Conservation (phyloP, 2,113 vertebrate genomes). For the Amblyopsis rosae region DNA sequence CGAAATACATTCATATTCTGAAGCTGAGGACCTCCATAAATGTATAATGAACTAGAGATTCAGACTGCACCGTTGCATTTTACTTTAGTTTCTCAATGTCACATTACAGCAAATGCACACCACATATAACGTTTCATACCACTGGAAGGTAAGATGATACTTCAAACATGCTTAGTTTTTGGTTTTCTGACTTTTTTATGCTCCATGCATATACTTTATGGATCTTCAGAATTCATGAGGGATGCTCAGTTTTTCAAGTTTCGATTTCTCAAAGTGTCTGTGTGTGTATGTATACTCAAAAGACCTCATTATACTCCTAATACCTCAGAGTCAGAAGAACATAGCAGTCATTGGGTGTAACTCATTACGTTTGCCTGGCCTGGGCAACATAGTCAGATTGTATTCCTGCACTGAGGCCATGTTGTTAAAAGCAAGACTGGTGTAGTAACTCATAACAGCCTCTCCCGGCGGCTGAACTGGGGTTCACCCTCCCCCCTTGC, state of each 20-base stretch:
- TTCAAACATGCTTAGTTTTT: not conserved
- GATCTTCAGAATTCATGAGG: constrained; percentile 22
- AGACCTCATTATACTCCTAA: constrained; percentile 38
- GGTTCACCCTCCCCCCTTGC: constrained; percentile 51
- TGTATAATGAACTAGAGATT: constrained; percentile 8
- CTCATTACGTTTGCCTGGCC: constrained; percentile 46
- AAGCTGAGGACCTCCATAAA: constrained; percentile 25
- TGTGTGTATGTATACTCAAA: not conserved
- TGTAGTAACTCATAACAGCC: constrained; percentile 62
- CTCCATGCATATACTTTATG: constrained; percentile 28
- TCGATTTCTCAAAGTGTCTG: not conserved
- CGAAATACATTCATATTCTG: constrained; percentile 27
- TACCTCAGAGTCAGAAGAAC: constrained; percentile 55
- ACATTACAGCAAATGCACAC: not conserved
- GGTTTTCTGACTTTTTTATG: not conserved
- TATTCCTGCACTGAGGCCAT: constrained; percentile 31
- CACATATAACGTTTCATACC: not conserved
- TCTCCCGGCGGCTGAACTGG: constrained; percentile 71
- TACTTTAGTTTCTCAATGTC: constrained; percentile 29
- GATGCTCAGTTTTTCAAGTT: constrained; percentile 23
- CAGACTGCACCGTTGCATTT: not conserved
- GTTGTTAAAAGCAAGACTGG: constrained; percentile 46
- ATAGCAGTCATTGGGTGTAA: constrained; percentile 63
- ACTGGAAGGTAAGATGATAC: not conserved
- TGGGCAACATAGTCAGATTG: constrained; percentile 30